These are phyloP conservation scores for Elephantulus edwardii DNA, from an alignment of 2,113 vertebrate genomes.

Conservation along the genomic window DNA sequence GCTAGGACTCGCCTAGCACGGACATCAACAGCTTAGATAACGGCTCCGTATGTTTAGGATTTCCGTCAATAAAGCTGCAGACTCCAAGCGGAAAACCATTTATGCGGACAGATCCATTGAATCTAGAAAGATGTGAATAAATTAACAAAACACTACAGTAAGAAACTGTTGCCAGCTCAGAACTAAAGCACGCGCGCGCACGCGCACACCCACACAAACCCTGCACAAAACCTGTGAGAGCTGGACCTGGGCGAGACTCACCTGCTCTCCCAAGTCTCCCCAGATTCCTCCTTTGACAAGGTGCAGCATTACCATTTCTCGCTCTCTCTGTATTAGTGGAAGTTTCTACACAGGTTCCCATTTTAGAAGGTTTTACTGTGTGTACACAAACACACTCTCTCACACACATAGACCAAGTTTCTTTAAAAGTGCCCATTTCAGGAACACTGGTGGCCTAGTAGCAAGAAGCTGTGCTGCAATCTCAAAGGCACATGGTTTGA, in stretches of 20 bases:
- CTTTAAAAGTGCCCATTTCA: too few relatives aligned
- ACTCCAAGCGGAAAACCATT: neutral
- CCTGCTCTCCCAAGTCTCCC: neutral
- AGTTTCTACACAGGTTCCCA: too few relatives aligned
- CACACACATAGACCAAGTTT: too few relatives aligned
- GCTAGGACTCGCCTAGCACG: neutral
- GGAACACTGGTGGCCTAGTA: too few relatives aligned
- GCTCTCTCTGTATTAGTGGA: too few relatives aligned
- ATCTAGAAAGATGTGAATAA: slow-evolving; percentile 34
- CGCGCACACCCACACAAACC: neutral
- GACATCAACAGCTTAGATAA: slow-evolving; percentile 37
- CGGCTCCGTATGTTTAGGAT: slow-evolving; percentile 9
- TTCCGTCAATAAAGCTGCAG: slow-evolving; percentile 33
- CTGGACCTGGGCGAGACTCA: neutral
- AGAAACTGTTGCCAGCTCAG: neutral
- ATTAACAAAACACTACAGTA: neutral
- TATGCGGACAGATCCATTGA: slow-evolving; percentile 43
- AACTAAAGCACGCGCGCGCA: too few relatives aligned
- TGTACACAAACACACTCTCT: neutral
- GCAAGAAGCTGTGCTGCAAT: too few relatives aligned
- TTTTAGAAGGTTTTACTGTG: too few relatives aligned
- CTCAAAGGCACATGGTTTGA: too few relatives aligned
- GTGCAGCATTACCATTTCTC: neutral
- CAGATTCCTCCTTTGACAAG: neutral
- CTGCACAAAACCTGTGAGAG: neutral